Percentiles rank a stretch among this genome's conserved stretches.
Evolutionary conservation across 2,797 vertebrate genomes (phyloP).

Genomic region (Malacoctenus gilli): DNA sequence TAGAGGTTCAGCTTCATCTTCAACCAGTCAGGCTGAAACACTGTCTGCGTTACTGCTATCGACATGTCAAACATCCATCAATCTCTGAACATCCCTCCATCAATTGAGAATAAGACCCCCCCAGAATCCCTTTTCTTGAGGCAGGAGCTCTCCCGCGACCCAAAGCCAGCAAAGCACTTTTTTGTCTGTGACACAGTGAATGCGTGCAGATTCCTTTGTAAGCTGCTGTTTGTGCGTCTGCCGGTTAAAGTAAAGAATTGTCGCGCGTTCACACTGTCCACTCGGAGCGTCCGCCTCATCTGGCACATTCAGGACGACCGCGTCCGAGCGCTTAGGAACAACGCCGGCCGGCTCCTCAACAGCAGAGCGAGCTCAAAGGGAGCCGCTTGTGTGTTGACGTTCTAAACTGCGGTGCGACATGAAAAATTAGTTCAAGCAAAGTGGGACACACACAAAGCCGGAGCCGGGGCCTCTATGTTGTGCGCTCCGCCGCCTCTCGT

Average conservation of each 20-base stretch:
- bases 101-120: too few relatives aligned
- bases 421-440: constrained; percentile 67
- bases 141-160: too few relatives aligned
- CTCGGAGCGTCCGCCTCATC: constrained; percentile 41
- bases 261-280: constrained; percentile 22
- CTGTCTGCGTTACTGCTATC: too few relatives aligned
- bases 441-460: constrained; percentile 65
- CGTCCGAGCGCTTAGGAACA: constrained; percentile 42
- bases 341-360: constrained; percentile 17
- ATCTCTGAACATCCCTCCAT: too few relatives aligned
- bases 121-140: too few relatives aligned
- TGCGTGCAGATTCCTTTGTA: neutral
- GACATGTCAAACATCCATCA: too few relatives aligned
- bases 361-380: constrained; percentile 40
- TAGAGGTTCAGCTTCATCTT: too few relatives aligned
- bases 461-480: constrained; percentile 31
- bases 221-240: constrained; percentile 17
- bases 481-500: constrained; percentile 37
- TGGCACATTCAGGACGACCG: constrained; percentile 56
- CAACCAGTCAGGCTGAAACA: too few relatives aligned
- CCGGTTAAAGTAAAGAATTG: neutral
- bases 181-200: too few relatives aligned
- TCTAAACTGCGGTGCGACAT: constrained; percentile 62
- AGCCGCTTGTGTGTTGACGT: constrained; percentile 52
- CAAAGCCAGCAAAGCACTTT: too few relatives aligned